Base-by-base conservation (phyloP, 2,888 invertebrate species). In the Trichogramma evanescens region DNA sequence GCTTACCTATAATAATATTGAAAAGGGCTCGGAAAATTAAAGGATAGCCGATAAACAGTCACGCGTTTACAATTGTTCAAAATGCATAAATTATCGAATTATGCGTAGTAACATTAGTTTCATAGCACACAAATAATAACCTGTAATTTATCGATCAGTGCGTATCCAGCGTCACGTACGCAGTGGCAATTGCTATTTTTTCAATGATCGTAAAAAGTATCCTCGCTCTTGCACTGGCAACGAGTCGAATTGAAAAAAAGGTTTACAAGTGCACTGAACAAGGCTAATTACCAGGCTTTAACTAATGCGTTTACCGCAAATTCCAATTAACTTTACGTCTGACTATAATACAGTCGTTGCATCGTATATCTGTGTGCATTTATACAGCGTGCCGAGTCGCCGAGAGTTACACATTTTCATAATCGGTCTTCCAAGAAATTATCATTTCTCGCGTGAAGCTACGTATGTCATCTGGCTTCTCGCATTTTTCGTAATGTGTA, bases 281-380 rank as follows among this genome's bases (percentile, higher is more conserved):
- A 59, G 51, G 49, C 58, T 62, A 62, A 61, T 62, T 58, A 62
- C 54, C 44, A 26, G 10, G 59, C 57, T 59, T 50, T 63, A 63
- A 59, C 59, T 62, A 62, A 59, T 41, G 63, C 63, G 57, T 55
- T 60, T 49, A 56, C 58, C 58, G 61, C 61, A 63, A 58, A 63
- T 58, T 63, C 58, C 63, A 61, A 63, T 63, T 58, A 61, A 63
- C 56, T 56, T 52, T 50, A 26, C 3, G 26, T 26, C 26, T 26
- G 26, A 26, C 1, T 26, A 26, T 26, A 26, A 26, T 26, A 26
- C 26, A 26, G 26, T 26, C 26, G 26, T 26, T n/a, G 2, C 45
- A 45, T 45, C 45, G 45, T 45, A 45, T 45, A 45, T 9, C 8
- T 45, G n/a, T 45, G 26, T 26, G 26, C 26, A 26, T 26, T 26